Percentiles rank a stretch among this genome's conserved stretches.
Evolutionary conservation across 2,888 invertebrate genomes (phyloP).

Genomic region (Lapara coniferarum): DNA sequence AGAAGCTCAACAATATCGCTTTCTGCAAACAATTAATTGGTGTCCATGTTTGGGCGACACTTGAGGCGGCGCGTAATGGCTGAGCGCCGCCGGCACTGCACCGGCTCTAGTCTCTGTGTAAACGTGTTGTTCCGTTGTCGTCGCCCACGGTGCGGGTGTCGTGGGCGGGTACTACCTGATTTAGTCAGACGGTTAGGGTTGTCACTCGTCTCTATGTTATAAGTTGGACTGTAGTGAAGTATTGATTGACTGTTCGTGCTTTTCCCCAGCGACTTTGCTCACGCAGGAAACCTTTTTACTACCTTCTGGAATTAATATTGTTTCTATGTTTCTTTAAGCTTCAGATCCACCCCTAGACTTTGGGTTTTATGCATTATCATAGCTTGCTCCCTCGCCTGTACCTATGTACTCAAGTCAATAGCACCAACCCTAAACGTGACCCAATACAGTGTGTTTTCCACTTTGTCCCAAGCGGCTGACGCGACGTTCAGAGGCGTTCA

Average conservation of each 20-base stretch:
- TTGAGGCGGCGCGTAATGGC: constrained; percentile 51
- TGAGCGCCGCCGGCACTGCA: constrained; percentile 60
- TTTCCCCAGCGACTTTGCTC: neutral
- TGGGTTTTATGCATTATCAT: too few species aligned
- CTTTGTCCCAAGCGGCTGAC: constrained; percentile 8
- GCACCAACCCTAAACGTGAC: constrained; percentile 3
- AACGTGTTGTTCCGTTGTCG: constrained; percentile 58
- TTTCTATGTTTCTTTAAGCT: too few species aligned
- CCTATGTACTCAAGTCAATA: neutral
- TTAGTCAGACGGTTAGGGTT: neutral
- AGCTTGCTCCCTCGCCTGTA: too few species aligned
- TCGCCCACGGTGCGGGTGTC: constrained; percentile 55
- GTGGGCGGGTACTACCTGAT: constrained; percentile 22
- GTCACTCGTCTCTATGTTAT: neutral
- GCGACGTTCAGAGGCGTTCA: constrained; percentile 16
- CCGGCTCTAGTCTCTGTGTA: constrained; percentile 56
- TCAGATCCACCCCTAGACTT: too few species aligned
- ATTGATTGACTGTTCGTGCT: neutral
- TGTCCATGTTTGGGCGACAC: constrained; percentile 19
- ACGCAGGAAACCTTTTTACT: too few species aligned
- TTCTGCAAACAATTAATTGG: constrained; percentile 11
- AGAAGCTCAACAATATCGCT: too few species aligned
- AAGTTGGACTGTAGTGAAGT: neutral
- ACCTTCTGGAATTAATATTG: too few species aligned
- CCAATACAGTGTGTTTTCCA: constrained; percentile 13